Evolutionary conservation across 2,888 invertebrate species (phyloP).

Genomic region (Ochlodes sylvanus): DNA sequence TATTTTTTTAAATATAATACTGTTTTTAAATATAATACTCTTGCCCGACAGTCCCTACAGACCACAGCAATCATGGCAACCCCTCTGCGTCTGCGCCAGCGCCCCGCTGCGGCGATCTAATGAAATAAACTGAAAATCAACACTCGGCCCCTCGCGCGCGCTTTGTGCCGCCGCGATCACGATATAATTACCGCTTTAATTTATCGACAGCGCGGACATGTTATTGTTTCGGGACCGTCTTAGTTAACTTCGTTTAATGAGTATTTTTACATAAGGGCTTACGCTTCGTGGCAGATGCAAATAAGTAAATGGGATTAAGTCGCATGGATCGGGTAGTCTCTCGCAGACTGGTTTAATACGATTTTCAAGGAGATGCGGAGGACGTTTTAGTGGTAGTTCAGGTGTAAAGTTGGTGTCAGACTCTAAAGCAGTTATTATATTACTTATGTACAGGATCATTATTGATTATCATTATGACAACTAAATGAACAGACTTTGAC

Average conservation of each 20-base stretch:
- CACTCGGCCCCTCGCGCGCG: slow-evolving; percentile 58
- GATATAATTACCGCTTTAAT: slow-evolving; percentile 80
- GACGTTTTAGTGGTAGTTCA: no score
- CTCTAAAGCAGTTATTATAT: no score
- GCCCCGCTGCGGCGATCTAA: slow-evolving; percentile 81
- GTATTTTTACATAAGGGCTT: slow-evolving; percentile 3
- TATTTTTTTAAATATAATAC: no score
- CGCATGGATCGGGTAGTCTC: background rate
- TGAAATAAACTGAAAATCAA: slow-evolving; percentile 86
- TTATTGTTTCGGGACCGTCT: slow-evolving; percentile 58
- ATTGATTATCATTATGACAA: no score
- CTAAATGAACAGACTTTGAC: no score
- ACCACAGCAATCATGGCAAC: slow-evolving; percentile 46
- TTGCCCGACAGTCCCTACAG: background rate
- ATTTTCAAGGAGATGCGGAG: no score
- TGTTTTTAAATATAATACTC: no score
- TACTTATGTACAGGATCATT: no score
- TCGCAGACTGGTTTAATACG: no score
- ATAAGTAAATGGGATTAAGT: background rate
- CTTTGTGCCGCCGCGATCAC: slow-evolving; percentile 61
- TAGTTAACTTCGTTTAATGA: slow-evolving; percentile 42
- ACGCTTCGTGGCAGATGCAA: background rate
- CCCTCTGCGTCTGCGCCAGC: slow-evolving; percentile 60
- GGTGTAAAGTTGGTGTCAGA: no score
- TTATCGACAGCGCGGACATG: slow-evolving; percentile 71